Base-by-base conservation (phyloP, 1,140 invertebrate species). In the Ruditapes philippinarum region DNA sequence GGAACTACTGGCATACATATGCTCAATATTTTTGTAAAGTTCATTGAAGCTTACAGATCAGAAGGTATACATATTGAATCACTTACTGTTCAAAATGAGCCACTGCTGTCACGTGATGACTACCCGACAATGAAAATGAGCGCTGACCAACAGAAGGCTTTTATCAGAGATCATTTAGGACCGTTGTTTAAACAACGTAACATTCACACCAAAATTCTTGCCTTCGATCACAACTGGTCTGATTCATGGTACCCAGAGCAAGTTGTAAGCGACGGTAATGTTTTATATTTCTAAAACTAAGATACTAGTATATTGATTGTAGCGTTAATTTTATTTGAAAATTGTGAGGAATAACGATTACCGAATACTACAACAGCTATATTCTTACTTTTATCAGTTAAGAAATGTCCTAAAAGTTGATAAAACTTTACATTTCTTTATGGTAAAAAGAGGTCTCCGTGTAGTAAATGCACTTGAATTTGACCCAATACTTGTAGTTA, bases 31-130 rank as follows among this genome's bases (percentile, higher is more conserved):
- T 92, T 92, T 62, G 80, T 91, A 0, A 90, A 90, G 28, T 93
- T 92, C 62, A 85, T 93, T 40, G 88, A 93, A 57, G 91, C 81
- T 25, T 92, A 92, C 31, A 45, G 79, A 81, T 57, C 60, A 0
- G 91, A 92, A 57, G 92, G 92, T 17, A 91, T 93, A 22, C 28
- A 49, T 7, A 93, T 92, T 17, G 80, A 91, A 19, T 62, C 88
- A 3, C 81, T 93, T 9, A 92, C 89, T 3, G 49, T 93, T n/a
- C 92, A 93, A 60, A 93, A 93, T 57, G 92, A 93, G 51, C 92
- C 92, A 3, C 25, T 85, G 9, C 74, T 91, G 2, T 45, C 68
- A 14, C 60, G 60, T 4, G 62, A 89, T 31, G 81, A 83, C 31
- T 92, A 93, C 51, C 92, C 92, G 11, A 90, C 89, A 0, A 89